Conservation (phyloP, 2,888 invertebrate genomes). For the Macrosoma leucophasiata region DNA sequence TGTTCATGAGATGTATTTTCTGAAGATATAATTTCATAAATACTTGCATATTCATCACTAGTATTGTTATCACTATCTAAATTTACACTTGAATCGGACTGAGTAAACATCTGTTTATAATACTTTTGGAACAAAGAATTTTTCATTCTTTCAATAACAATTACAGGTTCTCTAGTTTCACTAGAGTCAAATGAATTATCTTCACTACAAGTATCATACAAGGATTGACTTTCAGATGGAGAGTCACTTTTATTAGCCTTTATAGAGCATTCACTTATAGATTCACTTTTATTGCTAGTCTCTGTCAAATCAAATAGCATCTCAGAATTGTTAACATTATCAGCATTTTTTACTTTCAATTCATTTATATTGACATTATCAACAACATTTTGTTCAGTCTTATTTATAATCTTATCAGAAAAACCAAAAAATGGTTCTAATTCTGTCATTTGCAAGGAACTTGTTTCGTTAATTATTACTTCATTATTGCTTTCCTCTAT, state of each 20-base stretch:
- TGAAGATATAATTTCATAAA: too few species aligned
- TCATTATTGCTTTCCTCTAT: slow-evolving; percentile 10
- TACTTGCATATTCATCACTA: slow-evolving; percentile 19
- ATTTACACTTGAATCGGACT: slow-evolving; percentile 15
- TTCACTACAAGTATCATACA: slow-evolving; percentile 59
- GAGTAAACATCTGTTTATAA: slow-evolving; percentile 33
- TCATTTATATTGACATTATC: slow-evolving; percentile 4
- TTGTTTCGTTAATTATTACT: slow-evolving; percentile 23
- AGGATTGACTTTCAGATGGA: slow-evolving; percentile 36
- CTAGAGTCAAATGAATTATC: slow-evolving; percentile 24
- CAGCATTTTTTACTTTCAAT: slow-evolving; percentile 9
- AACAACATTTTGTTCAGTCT: slow-evolving; percentile 8
- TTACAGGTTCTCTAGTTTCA: slow-evolving; percentile 34
- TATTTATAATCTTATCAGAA: slow-evolving; percentile 18
- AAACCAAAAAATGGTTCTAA: slow-evolving; percentile 45
- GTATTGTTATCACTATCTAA: slow-evolving; percentile 18
- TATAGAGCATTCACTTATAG: too few species aligned
- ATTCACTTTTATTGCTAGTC: too few species aligned
- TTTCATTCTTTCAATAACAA: slow-evolving; percentile 43
- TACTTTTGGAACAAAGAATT: slow-evolving; percentile 44
- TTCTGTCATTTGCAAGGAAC: slow-evolving; percentile 36
- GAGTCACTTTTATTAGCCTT: too few species aligned
- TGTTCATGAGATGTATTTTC: too few species aligned
- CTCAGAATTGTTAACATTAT: slow-evolving; percentile 8
- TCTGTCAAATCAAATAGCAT: slow-evolving; percentile 2